Percentiles rank a stretch among this genome's conserved stretches.
phyloP scores from a whole-genome alignment of 64 coral and sea anemone genomes.

The Montipora cactus region DNA sequence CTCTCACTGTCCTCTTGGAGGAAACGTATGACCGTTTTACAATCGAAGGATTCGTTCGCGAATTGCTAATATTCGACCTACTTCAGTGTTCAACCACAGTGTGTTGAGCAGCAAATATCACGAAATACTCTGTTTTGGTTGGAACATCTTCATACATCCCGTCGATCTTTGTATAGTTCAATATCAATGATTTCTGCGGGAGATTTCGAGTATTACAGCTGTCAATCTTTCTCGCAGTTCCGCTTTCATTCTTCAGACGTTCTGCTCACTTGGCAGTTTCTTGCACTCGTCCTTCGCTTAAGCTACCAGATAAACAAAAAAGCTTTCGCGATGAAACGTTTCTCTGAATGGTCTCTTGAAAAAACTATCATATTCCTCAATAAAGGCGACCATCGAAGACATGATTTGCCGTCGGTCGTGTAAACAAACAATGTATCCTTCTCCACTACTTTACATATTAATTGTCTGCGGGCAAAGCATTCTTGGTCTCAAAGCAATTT shows the following conservation, averaged over 20 bases:
- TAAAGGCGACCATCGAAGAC: neutral
- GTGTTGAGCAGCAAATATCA: neutral
- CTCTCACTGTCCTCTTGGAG: neutral
- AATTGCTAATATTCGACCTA: neutral
- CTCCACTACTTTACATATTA: constrained; percentile 17
- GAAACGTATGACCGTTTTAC: neutral
- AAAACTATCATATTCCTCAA: constrained; percentile 2
- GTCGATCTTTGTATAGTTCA: constrained; percentile 11
- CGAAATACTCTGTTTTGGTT: constrained; percentile 26
- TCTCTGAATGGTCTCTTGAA: neutral
- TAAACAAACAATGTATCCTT: constrained; percentile 14
- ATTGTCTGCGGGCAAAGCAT: constrained; percentile 6
- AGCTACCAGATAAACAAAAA: neutral
- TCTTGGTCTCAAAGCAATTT: neutral
- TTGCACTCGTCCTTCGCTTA: neutral
- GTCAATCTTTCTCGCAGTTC: neutral
- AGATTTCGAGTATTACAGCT: constrained; percentile 33
- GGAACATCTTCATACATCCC: neutral
- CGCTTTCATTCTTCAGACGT: neutral
- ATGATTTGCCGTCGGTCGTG: constrained; percentile 6
- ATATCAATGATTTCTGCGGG: constrained; percentile 52
- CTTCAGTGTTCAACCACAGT: neutral
- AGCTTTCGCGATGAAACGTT: too few relatives aligned
- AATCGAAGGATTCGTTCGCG: neutral
- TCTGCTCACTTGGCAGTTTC: constrained; percentile 1